Conservation (phyloP, 2,888 invertebrate species). For the Apeira syringaria region DNA sequence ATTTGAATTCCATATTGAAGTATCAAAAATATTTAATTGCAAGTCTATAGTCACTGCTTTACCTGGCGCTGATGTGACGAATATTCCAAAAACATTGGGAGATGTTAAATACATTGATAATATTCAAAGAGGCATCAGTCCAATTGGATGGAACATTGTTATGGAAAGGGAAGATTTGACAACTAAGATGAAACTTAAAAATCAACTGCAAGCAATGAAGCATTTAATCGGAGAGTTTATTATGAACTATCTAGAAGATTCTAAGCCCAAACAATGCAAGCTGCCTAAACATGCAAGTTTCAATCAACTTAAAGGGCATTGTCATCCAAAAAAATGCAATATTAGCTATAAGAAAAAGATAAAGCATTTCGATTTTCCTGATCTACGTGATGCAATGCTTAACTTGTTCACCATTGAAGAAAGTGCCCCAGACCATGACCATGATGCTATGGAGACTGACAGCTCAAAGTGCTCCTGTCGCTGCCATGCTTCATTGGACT, state of each 20-base stretch:
- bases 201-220: conserved; percentile 59
- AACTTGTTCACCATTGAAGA: conserved; percentile 51
- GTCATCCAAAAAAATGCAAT: conserved; percentile 38
- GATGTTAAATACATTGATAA: conserved; percentile 46
- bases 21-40: conserved; percentile 64
- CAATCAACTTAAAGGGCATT: conserved; percentile 40
- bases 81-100: conserved; percentile 42
- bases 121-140: conserved; percentile 43
- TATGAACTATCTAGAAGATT: conserved; percentile 41
- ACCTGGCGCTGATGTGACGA: conserved; percentile 42
- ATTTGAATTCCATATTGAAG: conserved; percentile 72
- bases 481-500: conserved; percentile 41
- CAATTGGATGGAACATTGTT: conserved; percentile 64
- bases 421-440: conserved; percentile 8
- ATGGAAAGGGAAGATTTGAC: conserved; percentile 59
- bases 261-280: conserved; percentile 10
- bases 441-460: conserved; percentile 21
- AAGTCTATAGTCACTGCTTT: conserved; percentile 48
- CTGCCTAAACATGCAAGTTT: conserved; percentile 38
- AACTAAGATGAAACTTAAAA: conserved; percentile 56
- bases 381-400: conserved; percentile 63
- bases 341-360: conserved; percentile 60
- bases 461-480: conserved; percentile 52
- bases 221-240: conserved; percentile 57
- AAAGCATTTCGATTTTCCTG: conserved; percentile 69